Evolutionary conservation across 2,797 vertebrate species (phyloP).

Genomic region (Anguilla megastoma): DNA sequence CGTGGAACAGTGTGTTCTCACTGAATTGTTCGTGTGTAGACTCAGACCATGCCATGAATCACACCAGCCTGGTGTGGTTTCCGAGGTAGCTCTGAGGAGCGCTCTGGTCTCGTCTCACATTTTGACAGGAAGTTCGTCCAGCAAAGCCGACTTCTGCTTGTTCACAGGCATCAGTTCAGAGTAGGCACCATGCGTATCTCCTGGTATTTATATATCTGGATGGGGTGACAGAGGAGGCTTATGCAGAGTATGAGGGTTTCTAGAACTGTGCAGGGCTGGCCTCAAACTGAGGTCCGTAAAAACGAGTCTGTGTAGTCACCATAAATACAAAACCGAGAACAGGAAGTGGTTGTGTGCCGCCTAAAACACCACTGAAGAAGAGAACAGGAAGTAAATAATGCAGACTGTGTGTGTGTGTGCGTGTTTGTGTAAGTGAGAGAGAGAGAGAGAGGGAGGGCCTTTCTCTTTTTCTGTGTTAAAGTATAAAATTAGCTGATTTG

Average conservation of each 20-base stretch:
- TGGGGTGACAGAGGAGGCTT: neutral
- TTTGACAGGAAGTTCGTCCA: conserved; percentile 7
- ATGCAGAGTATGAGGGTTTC: neutral
- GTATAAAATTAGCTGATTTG: neutral
- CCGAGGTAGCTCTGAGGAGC: neutral
- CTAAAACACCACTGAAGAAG: conserved; percentile 19
- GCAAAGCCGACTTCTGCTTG: neutral
- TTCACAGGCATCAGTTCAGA: neutral
- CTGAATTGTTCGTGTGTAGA: neutral
- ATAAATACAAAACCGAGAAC: conserved; percentile 7
- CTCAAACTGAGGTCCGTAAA: neutral
- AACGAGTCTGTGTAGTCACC: neutral
- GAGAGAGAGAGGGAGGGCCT: neutral
- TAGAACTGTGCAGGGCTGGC: neutral
- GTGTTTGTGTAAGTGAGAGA: neutral
- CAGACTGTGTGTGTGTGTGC: neutral
- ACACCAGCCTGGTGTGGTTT: neutral
- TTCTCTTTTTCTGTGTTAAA: neutral
- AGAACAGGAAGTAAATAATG: conserved; percentile 19
- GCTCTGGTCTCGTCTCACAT: neutral
- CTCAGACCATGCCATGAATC: neutral
- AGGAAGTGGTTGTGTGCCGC: conserved; percentile 7
- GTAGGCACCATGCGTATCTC: neutral
- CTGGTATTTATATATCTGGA: neutral
- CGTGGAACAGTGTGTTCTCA: neutral